Evolutionary conservation across 1,140 invertebrate genomes (phyloP).

Genomic region (Mamestra configurata): DNA sequence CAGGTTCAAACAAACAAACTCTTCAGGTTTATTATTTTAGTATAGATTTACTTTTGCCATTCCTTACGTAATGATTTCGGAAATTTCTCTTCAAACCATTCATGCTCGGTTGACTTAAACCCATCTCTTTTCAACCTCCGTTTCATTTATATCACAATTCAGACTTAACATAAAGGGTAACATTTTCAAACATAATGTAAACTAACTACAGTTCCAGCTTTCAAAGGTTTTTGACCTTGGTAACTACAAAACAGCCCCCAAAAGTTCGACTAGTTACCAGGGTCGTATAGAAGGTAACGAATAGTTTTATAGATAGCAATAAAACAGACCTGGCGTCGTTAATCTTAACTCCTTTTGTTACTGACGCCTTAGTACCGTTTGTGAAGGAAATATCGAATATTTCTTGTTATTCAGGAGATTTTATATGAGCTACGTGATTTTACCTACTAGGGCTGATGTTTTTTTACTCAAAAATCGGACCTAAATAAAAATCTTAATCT

Average conservation of each 20-base stretch:
- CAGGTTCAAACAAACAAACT: too few species aligned
- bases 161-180: too few species aligned
- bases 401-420: background rate
- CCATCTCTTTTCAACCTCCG: too few species aligned
- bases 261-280: background rate
- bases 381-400: background rate
- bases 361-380: constrained; percentile 1
- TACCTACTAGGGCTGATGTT: too few species aligned
- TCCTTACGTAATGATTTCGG: too few species aligned
- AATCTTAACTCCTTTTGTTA: constrained; percentile 28
- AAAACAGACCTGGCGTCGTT: constrained; percentile 6
- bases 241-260: background rate
- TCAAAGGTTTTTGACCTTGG: constrained; percentile 2
- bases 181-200: background rate
- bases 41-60: too few species aligned
- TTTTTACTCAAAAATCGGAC: too few species aligned
- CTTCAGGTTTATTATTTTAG: too few species aligned
- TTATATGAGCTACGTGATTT: background rate
- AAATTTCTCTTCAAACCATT: too few species aligned
- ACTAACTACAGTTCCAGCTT: background rate
- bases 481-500: too few species aligned
- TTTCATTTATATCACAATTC: too few species aligned
- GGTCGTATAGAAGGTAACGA: constrained; percentile 3
- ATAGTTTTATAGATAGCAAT: constrained; percentile 42
- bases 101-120: too few species aligned